phyloP scores from a whole-genome alignment of 2,888 invertebrate genomes.

The Heliconius ethilla region DNA sequence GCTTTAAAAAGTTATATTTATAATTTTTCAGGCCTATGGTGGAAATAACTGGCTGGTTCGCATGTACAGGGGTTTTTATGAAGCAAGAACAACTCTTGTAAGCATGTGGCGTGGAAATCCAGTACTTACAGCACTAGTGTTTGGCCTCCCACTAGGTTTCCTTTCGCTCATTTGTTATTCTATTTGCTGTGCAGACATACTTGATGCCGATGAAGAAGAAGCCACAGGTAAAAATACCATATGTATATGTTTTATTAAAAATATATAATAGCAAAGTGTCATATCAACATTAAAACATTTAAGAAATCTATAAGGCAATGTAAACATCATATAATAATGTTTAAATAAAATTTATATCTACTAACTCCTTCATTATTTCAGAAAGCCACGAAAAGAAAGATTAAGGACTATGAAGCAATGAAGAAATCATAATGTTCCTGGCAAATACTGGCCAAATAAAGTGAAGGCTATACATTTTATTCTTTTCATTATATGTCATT shows the following conservation, averaged over 20 bases:
- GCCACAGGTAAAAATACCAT: constrained; percentile 55
- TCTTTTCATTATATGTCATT: not conserved
- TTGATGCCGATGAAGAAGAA: constrained; percentile 94
- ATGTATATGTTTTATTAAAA: not conserved
- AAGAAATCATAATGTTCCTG: constrained; percentile 3
- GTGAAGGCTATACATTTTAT: not conserved
- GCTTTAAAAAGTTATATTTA: not conserved
- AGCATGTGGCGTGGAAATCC: constrained; percentile 97
- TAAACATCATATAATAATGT: not conserved
- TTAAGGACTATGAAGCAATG: constrained; percentile 48
- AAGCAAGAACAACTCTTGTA: constrained; percentile 88
- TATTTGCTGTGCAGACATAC: constrained; percentile 96
- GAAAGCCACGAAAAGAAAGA: constrained; percentile 80
- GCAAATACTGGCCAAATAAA: not conserved
- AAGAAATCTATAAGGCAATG: not conserved
- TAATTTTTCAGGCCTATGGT: constrained; percentile 85
- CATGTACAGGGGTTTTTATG: constrained; percentile 90
- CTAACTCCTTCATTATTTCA: constrained; percentile 54
- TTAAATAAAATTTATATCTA: not conserved
- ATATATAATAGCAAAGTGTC: not conserved
- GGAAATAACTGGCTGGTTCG: constrained; percentile 90
- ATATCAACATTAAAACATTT: not conserved
- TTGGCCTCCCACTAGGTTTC: constrained; percentile 96
- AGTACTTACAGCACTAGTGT: constrained; percentile 94
- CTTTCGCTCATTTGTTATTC: constrained; percentile 97